A percentile compares a stretch with the other conserved stretches of the same genome.
phyloP scores from a whole-genome alignment of 2,888 invertebrate genomes.

The Phortica magna region DNA sequence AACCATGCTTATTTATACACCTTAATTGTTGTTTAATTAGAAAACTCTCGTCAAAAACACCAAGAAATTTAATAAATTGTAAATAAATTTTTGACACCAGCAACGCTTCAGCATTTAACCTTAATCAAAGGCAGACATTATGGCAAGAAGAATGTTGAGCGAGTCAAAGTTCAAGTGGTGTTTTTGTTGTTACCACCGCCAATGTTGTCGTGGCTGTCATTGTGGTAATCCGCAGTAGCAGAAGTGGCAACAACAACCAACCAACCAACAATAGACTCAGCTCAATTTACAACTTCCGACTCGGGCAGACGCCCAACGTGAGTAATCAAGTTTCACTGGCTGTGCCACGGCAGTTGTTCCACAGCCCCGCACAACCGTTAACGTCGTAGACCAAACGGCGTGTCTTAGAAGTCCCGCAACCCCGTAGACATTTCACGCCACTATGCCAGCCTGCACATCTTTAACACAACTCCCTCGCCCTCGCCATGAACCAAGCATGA shows the following conservation, averaged over 20 bases:
- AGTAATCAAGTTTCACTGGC: constrained; percentile 47
- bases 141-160: not conserved
- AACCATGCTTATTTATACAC: not conserved
- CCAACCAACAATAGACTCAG: constrained; percentile 51
- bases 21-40: constrained; percentile 29
- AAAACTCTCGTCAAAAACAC: constrained; percentile 19
- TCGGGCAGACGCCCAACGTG: constrained; percentile 34
- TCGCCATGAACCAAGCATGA: constrained; percentile 22
- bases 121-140: constrained; percentile 41
- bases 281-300: constrained; percentile 56
- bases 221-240: constrained; percentile 61
- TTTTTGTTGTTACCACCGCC: not conserved
- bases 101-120: constrained; percentile 49
- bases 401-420: not conserved
- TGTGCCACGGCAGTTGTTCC: not conserved
- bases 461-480: constrained; percentile 3
- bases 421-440: not conserved
- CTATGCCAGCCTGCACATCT: not conserved
- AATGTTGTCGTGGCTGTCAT: constrained; percentile 40
- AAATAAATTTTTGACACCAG: constrained; percentile 64
- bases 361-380: not conserved
- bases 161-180: constrained; percentile 25
- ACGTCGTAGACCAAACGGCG: not conserved
- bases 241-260: constrained; percentile 34
- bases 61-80: constrained; percentile 59